Percentiles rank a stretch among this genome's conserved stretches.
These are phyloP conservation scores for Neosilurus mollespiculum DNA, from an alignment of 2,797 vertebrate species.

Conservation along the genomic window DNA sequence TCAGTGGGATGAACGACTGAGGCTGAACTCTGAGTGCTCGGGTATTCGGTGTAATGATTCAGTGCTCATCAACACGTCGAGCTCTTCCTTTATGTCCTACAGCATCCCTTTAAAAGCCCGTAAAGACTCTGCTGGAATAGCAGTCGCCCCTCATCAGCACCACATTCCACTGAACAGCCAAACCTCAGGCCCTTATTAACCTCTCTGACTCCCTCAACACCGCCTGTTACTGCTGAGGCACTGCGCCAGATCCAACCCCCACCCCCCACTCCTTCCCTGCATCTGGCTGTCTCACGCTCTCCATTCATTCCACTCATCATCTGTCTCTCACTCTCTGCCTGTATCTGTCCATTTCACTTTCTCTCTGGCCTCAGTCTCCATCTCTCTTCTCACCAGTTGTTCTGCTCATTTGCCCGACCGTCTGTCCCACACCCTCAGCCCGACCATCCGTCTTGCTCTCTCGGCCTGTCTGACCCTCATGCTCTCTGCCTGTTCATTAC, in stretches of 20 bases:
- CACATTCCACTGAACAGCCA: not conserved
- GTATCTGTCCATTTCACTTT: not conserved
- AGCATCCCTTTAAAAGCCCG: not conserved
- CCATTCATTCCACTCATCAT: not conserved
- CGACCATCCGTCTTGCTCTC: not conserved
- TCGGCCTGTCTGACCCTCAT: not conserved
- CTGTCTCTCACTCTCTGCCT: not conserved
- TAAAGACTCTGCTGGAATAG: not conserved
- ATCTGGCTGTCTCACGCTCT: not conserved
- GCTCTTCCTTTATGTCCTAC: not conserved
- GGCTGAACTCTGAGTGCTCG: not conserved
- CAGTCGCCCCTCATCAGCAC: constrained; percentile 4
- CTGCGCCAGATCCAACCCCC: not conserved
- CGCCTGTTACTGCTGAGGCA: not conserved
- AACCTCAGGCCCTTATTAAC: not conserved
- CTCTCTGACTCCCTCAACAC: not conserved
- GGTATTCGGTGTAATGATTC: not conserved
- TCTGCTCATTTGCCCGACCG: too few species aligned
- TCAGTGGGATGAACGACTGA: not conserved
- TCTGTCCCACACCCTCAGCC: not conserved
- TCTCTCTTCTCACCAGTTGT: too few species aligned
- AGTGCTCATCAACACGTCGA: not conserved
- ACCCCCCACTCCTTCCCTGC: too few species aligned
- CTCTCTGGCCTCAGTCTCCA: too few species aligned
- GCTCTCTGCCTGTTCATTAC: not conserved